phyloP scores from a whole-genome alignment of 2,888 invertebrate genomes.

The Orthosia gracilis region DNA sequence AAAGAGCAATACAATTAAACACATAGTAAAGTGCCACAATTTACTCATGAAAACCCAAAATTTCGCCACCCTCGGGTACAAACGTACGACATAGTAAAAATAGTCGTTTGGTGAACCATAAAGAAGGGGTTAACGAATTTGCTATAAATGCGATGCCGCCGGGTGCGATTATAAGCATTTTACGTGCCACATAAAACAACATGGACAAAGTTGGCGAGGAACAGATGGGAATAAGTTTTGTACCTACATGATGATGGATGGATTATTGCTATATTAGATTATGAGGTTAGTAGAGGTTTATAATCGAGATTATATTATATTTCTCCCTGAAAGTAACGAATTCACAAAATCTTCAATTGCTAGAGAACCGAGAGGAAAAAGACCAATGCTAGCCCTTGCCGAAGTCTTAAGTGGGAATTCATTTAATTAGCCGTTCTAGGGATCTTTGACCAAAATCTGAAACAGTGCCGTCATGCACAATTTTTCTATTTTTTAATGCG shows the following conservation, averaged over 20 bases:
- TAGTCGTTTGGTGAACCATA: conserved; percentile 58
- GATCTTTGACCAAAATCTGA: too few species aligned
- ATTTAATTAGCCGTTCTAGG: too few species aligned
- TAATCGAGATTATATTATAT: not conserved
- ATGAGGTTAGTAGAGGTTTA: not conserved
- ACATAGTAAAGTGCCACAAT: conserved; percentile 2
- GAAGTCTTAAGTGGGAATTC: not conserved
- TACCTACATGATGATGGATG: conserved; percentile 3
- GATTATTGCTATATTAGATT: too few species aligned
- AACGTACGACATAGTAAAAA: conserved; percentile 65
- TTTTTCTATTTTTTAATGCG: too few species aligned
- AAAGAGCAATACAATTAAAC: conserved; percentile 1
- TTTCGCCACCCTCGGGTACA: conserved; percentile 42
- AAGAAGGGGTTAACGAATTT: conserved; percentile 70
- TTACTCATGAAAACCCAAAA: conserved; percentile 21
- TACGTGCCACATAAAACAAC: conserved; percentile 73
- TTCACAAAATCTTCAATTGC: not conserved
- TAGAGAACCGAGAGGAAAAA: too few species aligned
- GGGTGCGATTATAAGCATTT: conserved; percentile 74
- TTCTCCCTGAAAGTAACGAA: not conserved
- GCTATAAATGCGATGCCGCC: conserved; percentile 64
- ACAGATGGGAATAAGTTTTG: conserved; percentile 39
- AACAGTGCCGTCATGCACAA: too few species aligned
- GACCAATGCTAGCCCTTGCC: not conserved
- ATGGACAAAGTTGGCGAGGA: conserved; percentile 31